Conservation (phyloP, 2,113 vertebrate genomes). For the Chlamydotis undulata region DNA sequence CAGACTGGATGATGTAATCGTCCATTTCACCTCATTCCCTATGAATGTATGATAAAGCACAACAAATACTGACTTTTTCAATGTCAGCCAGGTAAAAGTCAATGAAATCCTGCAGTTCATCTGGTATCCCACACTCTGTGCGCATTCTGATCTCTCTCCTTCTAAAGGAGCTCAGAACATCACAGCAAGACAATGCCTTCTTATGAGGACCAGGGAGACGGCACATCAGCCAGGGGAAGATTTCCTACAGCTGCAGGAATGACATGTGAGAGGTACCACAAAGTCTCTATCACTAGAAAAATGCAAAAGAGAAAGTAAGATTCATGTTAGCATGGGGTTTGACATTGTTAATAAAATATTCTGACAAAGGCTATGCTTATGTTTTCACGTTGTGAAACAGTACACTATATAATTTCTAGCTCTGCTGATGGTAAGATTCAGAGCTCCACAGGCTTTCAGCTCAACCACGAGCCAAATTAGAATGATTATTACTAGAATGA, state of each 20-base stretch:
- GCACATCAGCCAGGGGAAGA: constrained; percentile 58
- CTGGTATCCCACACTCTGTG: neutral
- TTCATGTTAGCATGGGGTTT: neutral
- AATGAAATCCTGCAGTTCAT: constrained; percentile 60
- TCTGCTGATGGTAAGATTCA: neutral
- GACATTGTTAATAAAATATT: neutral
- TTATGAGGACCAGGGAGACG: constrained; percentile 64
- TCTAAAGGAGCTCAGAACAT: constrained; percentile 31
- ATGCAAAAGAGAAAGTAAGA: neutral
- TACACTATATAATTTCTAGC: neutral
- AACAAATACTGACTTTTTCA: constrained; percentile 50
- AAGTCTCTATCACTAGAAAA: neutral
- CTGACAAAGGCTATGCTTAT: neutral
- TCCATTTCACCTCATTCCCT: neutral
- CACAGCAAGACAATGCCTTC: neutral
- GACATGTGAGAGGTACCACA: neutral
- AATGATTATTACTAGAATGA: neutral
- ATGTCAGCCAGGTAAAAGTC: constrained; percentile 68
- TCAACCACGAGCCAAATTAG: neutral
- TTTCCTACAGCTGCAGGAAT: constrained; percentile 59
- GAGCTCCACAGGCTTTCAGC: neutral
- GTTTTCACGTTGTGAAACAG: neutral
- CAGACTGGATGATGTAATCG: neutral
- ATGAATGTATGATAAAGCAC: neutral
- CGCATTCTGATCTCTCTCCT: constrained; percentile 53